Evolutionary conservation across 2,797 vertebrate species (phyloP).

Genomic region (Falco naumanni): DNA sequence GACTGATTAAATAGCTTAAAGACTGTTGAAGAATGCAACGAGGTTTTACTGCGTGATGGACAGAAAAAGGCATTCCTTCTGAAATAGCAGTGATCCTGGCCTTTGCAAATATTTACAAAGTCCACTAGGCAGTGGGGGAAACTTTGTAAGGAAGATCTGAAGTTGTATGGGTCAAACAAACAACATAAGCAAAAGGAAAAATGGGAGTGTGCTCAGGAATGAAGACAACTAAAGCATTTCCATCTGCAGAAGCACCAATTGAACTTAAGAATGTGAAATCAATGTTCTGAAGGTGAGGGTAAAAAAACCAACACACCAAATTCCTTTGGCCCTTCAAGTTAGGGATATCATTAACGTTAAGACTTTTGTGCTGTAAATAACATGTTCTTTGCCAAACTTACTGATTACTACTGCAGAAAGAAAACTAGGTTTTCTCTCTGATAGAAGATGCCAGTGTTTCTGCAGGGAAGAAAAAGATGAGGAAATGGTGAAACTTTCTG

Average conservation of each 20-base stretch:
- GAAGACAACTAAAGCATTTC: accelerated
- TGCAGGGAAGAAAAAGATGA: not conserved
- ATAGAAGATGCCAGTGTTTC: not conserved
- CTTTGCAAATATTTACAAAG: not conserved
- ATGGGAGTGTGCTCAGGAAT: not conserved
- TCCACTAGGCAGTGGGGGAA: not conserved
- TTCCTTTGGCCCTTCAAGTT: not conserved
- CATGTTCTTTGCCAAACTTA: not conserved
- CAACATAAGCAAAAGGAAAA: not conserved
- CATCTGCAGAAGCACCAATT: not conserved
- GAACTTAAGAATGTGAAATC: not conserved
- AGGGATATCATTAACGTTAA: not conserved
- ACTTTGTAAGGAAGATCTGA: not conserved
- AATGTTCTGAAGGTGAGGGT: not conserved
- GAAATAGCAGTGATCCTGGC: not conserved
- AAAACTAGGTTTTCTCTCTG: not conserved
- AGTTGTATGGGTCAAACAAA: not conserved
- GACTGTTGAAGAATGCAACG: not conserved
- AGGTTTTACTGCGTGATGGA: not conserved
- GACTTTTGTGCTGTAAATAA: not conserved
- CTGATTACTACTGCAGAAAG: not conserved
- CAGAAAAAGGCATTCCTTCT: not conserved
- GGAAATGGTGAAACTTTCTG: not conserved
- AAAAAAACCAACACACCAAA: not conserved
- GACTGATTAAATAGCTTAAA: not conserved